phyloP scores from a whole-genome alignment of 2,797 vertebrate genomes.

The Falco biarmicus region DNA sequence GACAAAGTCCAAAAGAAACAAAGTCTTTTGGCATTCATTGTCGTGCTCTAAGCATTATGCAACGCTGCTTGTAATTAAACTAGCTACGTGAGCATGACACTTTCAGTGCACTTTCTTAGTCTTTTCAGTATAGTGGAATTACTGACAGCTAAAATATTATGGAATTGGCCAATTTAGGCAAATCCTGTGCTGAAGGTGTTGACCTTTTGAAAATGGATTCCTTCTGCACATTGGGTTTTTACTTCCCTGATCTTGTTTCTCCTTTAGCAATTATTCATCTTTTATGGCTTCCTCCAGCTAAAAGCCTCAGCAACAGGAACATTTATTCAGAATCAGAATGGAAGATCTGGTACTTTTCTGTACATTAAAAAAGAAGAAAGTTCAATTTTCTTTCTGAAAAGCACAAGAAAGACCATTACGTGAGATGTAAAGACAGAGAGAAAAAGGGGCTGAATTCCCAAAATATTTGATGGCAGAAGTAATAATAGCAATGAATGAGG shows the following conservation, averaged over 20 bases:
- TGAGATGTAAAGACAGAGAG: conserved; percentile 54
- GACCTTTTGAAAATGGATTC: conserved; percentile 63
- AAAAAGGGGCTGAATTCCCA: conserved; percentile 60
- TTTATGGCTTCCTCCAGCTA: conserved; percentile 61
- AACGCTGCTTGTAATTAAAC: neutral
- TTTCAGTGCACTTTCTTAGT: neutral
- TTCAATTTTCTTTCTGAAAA: conserved; percentile 68
- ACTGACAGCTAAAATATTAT: conserved; percentile 40
- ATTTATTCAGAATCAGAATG: conserved; percentile 60
- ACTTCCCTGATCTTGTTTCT: conserved; percentile 52
- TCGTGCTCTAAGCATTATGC: neutral
- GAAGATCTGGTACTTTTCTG: conserved; percentile 61
- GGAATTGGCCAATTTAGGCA: conserved; percentile 40
- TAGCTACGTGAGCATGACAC: neutral
- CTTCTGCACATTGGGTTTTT: conserved; percentile 16
- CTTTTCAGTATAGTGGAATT: neutral
- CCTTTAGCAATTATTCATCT: conserved; percentile 60
- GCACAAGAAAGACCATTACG: conserved; percentile 60
- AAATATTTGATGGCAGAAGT: conserved; percentile 70
- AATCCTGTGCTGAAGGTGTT: conserved; percentile 37
- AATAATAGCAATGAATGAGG: conserved; percentile 63
- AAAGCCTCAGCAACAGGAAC: conserved; percentile 38
- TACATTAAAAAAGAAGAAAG: conserved; percentile 63
- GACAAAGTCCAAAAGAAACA: neutral
- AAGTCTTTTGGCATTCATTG: neutral